These are phyloP conservation scores for Alexandromys fortis DNA, from an alignment of 2,113 vertebrate species.

Conservation along the genomic window DNA sequence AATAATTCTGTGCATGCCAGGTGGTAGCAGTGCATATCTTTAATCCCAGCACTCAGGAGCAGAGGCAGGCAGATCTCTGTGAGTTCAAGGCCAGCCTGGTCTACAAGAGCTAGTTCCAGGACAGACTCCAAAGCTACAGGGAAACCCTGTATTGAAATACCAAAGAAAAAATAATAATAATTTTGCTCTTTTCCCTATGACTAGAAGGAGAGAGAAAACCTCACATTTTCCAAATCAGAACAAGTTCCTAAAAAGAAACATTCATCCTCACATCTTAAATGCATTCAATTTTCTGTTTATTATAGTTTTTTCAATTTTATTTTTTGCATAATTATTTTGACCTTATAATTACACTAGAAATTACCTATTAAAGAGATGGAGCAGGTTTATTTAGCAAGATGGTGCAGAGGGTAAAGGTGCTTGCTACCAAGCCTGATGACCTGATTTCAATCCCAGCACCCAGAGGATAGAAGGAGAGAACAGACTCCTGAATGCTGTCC, in stretches of 20 bases:
- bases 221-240: slow-evolving; percentile 36
- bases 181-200: background rate
- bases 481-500: background rate
- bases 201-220: background rate
- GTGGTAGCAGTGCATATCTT: too few relatives aligned
- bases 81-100: too few relatives aligned
- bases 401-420: background rate
- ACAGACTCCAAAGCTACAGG: too few relatives aligned
- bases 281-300: background rate
- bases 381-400: background rate
- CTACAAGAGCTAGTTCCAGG: too few relatives aligned
- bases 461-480: background rate
- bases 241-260: background rate
- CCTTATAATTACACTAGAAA: background rate
- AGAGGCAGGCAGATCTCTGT: too few relatives aligned
- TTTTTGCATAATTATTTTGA: slow-evolving; percentile 16
- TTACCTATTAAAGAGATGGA: background rate
- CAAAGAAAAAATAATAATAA: background rate
- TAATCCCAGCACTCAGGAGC: too few relatives aligned
- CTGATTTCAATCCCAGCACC: background rate
- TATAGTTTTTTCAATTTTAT: slow-evolving; percentile 12
- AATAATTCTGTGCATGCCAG: background rate
- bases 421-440: background rate
- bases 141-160: too few relatives aligned
- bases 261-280: background rate